These are phyloP conservation scores for Pseudorectes ferrugineus DNA, from an alignment of 2,113 vertebrate genomes.

Conservation along the genomic window DNA sequence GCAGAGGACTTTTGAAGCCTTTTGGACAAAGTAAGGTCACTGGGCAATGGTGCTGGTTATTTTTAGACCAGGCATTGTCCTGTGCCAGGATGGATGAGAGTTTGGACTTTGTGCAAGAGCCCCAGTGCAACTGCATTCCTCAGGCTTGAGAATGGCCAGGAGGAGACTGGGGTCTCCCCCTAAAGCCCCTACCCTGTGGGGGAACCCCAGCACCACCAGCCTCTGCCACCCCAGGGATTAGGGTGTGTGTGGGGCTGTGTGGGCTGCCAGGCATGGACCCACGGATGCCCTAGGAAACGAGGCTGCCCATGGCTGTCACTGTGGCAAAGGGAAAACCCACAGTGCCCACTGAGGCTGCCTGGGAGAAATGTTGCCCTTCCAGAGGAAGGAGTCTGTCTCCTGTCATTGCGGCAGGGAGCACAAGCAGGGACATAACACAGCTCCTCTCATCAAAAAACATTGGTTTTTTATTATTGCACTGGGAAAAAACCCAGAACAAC, in stretches of 20 bases:
- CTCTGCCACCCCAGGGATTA: accelerated
- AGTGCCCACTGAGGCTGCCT: background rate
- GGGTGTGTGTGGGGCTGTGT: background rate
- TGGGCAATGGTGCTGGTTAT: background rate
- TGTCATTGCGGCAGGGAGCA: background rate
- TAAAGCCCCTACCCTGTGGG: background rate
- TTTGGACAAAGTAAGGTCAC: background rate
- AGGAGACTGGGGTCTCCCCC: background rate
- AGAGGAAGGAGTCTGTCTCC: background rate
- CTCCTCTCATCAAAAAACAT: background rate
- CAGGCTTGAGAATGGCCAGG: background rate
- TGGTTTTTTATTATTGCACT: conserved; percentile 50
- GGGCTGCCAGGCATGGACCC: background rate
- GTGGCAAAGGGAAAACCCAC: background rate
- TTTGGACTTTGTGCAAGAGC: background rate
- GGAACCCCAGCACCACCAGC: background rate
- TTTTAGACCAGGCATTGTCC: background rate
- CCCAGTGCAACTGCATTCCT: background rate
- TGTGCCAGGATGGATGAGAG: background rate
- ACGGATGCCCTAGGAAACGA: background rate
- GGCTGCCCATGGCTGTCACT: background rate
- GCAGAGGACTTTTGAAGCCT: background rate
- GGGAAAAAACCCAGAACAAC: background rate
- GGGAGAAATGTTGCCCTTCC: background rate
- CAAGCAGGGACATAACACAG: background rate